Evolutionary conservation across 2,113 vertebrate genomes (phyloP).

Genomic region (Perognathus longimembris): DNA sequence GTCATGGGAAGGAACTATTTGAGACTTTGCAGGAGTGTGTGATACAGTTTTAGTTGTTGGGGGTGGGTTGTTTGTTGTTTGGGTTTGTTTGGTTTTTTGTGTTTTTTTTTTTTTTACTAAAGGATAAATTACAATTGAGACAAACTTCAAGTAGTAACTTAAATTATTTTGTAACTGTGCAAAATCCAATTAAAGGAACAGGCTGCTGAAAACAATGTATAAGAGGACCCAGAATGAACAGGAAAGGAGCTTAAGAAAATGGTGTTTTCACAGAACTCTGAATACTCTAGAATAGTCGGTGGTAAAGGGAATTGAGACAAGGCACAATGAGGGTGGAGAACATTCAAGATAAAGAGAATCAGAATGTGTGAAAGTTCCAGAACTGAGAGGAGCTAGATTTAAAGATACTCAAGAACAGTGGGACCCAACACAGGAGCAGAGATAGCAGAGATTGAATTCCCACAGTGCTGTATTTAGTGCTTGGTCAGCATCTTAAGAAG

Average conservation of each 20-base stretch:
- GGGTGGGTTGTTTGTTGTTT: no score
- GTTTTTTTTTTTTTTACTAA: background rate
- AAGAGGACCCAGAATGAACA: background rate
- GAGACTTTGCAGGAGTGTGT: background rate
- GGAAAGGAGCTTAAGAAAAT: background rate
- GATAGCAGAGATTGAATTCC: background rate
- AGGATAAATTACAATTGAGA: background rate
- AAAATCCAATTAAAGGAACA: background rate
- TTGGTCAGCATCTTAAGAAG: background rate
- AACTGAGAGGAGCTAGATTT: background rate
- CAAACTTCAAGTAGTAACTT: background rate
- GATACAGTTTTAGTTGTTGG: background rate
- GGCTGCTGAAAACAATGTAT: background rate
- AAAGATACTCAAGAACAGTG: background rate
- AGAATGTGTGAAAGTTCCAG: background rate
- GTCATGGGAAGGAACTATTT: background rate
- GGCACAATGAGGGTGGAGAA: background rate
- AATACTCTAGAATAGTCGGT: background rate
- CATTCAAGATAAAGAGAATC: background rate
- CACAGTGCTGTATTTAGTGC: background rate
- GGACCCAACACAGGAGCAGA: background rate
- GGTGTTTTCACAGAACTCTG: background rate
- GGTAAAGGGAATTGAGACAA: background rate
- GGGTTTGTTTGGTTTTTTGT: no score
- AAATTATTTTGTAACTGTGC: constrained; percentile 14